Percentiles rank a stretch among this genome's conserved stretches.
Conservation (phyloP, 1,140 invertebrate genomes). For the Tetramorium simillimum region DNA sequence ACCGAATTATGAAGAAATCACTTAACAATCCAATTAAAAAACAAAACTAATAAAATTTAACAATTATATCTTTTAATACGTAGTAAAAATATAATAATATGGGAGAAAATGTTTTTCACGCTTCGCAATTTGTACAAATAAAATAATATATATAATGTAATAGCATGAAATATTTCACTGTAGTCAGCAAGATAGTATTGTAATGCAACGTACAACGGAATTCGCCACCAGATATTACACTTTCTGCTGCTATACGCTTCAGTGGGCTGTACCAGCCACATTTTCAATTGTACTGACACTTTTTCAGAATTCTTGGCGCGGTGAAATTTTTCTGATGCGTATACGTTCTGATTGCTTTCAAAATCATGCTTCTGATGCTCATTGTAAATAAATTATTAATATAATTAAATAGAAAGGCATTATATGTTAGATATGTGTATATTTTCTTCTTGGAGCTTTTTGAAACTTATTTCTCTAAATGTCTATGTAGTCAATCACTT, state of each 20-base stretch:
- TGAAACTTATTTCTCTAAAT: background rate
- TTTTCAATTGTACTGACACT: slow-evolving; percentile 51
- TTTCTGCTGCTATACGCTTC: slow-evolving; percentile 50
- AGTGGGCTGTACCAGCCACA: slow-evolving; percentile 37
- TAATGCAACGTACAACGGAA: slow-evolving; percentile 17
- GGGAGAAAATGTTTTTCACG: background rate
- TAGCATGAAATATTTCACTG: slow-evolving; percentile 7
- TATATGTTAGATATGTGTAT: background rate
- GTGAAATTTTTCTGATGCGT: slow-evolving; percentile 25
- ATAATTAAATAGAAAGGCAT: background rate
- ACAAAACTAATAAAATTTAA: background rate
- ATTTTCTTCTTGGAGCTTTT: background rate
- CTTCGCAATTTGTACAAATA: background rate
- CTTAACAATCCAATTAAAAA: background rate
- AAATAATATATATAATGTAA: slow-evolving; percentile 22
- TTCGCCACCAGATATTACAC: slow-evolving; percentile 48
- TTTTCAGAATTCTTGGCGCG: slow-evolving; percentile 25
- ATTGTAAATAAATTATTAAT: slow-evolving; percentile 21
- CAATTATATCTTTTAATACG: background rate
- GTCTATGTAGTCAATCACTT: background rate
- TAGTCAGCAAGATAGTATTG: slow-evolving; percentile 7
- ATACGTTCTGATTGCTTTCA: background rate
- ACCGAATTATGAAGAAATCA: background rate
- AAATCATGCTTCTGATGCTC: background rate
- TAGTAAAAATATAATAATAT: background rate